Percentiles rank a stretch among this genome's conserved stretches.
Evolutionary conservation across 2,888 invertebrate genomes (phyloP).

Genomic region (Synanthedon andrenaeformis): DNA sequence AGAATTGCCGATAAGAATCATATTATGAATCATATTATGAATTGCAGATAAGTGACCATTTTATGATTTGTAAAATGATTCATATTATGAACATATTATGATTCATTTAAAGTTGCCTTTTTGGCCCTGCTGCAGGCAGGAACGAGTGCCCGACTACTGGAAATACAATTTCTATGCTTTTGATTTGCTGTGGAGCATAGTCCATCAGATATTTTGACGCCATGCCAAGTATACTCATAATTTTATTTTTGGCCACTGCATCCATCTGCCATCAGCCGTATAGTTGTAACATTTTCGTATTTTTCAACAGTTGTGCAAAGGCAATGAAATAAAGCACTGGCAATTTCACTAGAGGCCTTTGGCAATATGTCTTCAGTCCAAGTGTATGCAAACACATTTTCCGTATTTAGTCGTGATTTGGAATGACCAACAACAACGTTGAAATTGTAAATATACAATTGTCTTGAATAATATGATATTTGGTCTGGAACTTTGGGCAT

Average conservation of each 20-base stretch:
- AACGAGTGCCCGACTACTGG: conserved; percentile 15
- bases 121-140: conserved; percentile 13
- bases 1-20: too few relatives aligned
- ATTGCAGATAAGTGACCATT: too few relatives aligned
- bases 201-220: conserved; percentile 12
- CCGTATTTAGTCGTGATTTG: conserved; percentile 3
- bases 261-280: conserved; percentile 12
- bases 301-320: conserved; percentile 8
- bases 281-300: conserved; percentile 6
- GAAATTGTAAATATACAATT: conserved; percentile 7
- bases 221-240: conserved; percentile 16
- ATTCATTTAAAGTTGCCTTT: too few relatives aligned
- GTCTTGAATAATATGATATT: conserved; percentile 8
- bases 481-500: conserved; percentile 13
- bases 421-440: conserved; percentile 4
- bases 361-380: conserved; percentile 11
- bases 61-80: too few relatives aligned
- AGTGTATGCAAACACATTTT: conserved; percentile 9
- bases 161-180: conserved; percentile 12
- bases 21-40: too few relatives aligned
- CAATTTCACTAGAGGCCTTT: conserved; percentile 12
- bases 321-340: conserved; percentile 7
- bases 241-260: conserved; percentile 15
- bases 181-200: conserved; percentile 7
- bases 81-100: too few relatives aligned